Conservation (phyloP, 2,888 invertebrate species). For the Nephrotoma flavescens region DNA sequence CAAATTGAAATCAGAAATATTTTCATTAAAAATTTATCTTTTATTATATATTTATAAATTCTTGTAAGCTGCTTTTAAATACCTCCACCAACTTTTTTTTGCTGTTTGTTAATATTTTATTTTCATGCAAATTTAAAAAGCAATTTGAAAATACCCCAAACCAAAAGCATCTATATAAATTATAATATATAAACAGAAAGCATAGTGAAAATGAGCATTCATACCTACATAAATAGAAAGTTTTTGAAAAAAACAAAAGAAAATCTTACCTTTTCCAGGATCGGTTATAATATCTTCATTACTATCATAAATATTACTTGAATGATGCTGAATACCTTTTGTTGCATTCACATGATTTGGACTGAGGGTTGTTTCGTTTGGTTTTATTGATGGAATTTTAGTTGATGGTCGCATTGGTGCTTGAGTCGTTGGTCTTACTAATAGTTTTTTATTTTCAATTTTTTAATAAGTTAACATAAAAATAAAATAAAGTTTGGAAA, state of each 20-base stretch:
- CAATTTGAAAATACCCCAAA: neutral
- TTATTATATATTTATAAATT: neutral
- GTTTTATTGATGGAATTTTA: slow-evolving; percentile 1
- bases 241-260: neutral
- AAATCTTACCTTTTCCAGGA: neutral
- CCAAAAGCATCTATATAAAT: neutral
- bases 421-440: slow-evolving; percentile 25
- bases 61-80: neutral
- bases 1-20: neutral
- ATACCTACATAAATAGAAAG: too few species aligned
- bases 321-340: slow-evolving; percentile 7
- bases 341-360: slow-evolving; percentile 2
- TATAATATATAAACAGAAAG: too few species aligned
- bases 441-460: neutral
- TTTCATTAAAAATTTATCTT: neutral
- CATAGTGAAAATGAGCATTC: too few species aligned
- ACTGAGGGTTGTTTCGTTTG: neutral
- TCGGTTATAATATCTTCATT: slow-evolving; percentile 24
- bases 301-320: slow-evolving; percentile 17
- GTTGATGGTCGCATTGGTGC: slow-evolving; percentile 14
- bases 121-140: neutral
- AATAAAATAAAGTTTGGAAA: neutral
- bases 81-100: neutral
- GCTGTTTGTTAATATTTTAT: neutral
- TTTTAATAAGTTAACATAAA: neutral